Base-by-base conservation (phyloP, 1,140 invertebrate species). In the Brachystomella parvula region DNA sequence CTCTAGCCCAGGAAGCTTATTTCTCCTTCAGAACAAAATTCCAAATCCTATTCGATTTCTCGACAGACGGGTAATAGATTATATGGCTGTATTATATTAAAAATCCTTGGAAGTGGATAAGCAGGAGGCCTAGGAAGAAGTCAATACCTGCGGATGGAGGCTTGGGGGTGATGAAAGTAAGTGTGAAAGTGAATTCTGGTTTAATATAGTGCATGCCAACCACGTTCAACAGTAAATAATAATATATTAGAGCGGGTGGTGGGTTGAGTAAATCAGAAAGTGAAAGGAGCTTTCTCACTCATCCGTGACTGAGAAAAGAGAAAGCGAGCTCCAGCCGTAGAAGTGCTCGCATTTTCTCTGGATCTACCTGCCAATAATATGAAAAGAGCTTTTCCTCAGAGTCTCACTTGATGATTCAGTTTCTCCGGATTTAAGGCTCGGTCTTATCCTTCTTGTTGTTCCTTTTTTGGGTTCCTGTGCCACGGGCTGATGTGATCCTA, bases 261-360 rank as follows among this genome's bases (percentile, higher is more conserved):
- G 39, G n/a, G n/a, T 24, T 53, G 49, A 15, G 49, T 53, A 53
- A 53, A 53, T 53, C 49, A 53, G 49, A 24, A n/a, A n/a, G n/a
- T n/a, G 24, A 24, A 53, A 26, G 24, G 24, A 53, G 49, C 24
- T 15, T 26, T 53, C 24, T 24, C 24, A 3, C 15, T 53, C n/a
- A n/a, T n/a, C n/a, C n/a, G 9, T 6, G 49, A 53, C 24, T 6
- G 49, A 24, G 24, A 26, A 53, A 9, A 24, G 49, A 19, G 21
- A 53, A 53, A 24, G 9, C 24, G 3, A 53, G 49, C 3, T 6
- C 12, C 49, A 17, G 9, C 21, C 9, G 49, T 19, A n/a, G n/a
- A n/a, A n/a, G n/a, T n/a, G n/a, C n/a, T n/a, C n/a, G n/a, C n/a
- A n/a, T n/a, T n/a, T n/a, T n/a, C n/a, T n/a, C n/a, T n/a, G n/a